A percentile compares a stretch with the other conserved stretches of the same genome.
Evolutionary conservation across 2,888 invertebrate species (phyloP).

Genomic region (Emesis furor): DNA sequence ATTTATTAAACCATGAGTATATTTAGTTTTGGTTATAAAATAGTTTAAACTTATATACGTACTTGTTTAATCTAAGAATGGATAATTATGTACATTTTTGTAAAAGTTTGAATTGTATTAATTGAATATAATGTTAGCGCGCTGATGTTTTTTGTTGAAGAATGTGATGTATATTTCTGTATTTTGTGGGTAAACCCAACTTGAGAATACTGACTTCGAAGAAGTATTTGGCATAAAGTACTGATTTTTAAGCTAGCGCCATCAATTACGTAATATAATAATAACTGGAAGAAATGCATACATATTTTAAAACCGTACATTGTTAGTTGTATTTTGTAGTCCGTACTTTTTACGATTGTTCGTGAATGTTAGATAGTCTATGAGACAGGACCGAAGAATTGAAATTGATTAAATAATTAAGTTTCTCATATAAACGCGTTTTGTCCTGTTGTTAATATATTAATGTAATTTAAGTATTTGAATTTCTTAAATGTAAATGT

Average conservation of each 20-base stretch:
- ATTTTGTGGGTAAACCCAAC: slow-evolving; percentile 35
- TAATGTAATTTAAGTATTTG: slow-evolving; percentile 79
- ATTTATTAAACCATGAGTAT: not conserved
- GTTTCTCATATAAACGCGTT: not conserved
- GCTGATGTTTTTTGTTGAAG: slow-evolving; percentile 47
- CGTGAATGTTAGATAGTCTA: not conserved
- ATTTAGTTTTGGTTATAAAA: not conserved
- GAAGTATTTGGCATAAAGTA: slow-evolving; percentile 79
- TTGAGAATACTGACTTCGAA: slow-evolving; percentile 82
- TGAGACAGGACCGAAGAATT: not conserved
- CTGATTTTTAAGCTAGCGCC: not conserved
- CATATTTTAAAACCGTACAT: no score
- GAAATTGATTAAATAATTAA: not conserved
- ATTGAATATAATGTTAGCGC: slow-evolving; percentile 47
- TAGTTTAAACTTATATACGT: not conserved
- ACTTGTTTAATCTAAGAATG: slow-evolving; percentile 18
- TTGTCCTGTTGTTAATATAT: slow-evolving; percentile 36
- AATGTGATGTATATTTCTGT: slow-evolving; percentile 28
- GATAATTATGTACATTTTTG: slow-evolving; percentile 64
- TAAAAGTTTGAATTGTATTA: slow-evolving; percentile 41
- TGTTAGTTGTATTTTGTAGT: no score
- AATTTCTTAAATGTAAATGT: slow-evolving; percentile 79
- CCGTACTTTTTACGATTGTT: no score
- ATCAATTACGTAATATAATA: not conserved
- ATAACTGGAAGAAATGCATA: not conserved